phyloP scores from a whole-genome alignment of 2,888 invertebrate genomes.

The Heliconius aoede region DNA sequence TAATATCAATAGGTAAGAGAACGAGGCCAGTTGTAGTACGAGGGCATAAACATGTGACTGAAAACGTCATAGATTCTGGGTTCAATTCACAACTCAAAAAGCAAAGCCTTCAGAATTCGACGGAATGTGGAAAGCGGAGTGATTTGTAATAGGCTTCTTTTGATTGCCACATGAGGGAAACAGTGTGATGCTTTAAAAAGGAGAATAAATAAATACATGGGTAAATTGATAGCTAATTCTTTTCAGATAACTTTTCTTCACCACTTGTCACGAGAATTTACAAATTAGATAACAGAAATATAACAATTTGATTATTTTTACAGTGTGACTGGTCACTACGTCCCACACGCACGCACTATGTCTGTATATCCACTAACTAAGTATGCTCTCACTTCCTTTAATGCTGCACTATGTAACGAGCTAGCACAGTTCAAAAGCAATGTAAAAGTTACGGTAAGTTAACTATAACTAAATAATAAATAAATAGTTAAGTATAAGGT shows the following conservation, averaged over 20 bases:
- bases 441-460: constrained; percentile 9
- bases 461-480: too few relatives aligned
- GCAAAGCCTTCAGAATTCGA: too few relatives aligned
- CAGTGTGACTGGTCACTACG: constrained; percentile 1
- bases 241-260: too few relatives aligned
- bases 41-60: too few relatives aligned
- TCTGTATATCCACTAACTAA: background rate
- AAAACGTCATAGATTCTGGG: too few relatives aligned
- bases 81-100: too few relatives aligned
- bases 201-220: too few relatives aligned
- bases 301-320: background rate
- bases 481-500: too few relatives aligned
- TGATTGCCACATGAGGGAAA: background rate
- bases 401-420: background rate
- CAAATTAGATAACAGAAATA: background rate
- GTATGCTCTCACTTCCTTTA: constrained; percentile 6
- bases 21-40: too few relatives aligned
- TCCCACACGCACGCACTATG: background rate
- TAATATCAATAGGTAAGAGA: background rate
- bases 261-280: too few relatives aligned
- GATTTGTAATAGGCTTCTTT: background rate
- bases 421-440: background rate
- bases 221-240: too few relatives aligned
- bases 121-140: too few relatives aligned
- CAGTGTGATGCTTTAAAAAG: background rate